phyloP scores from a whole-genome alignment of 2,797 vertebrate genomes.

The Apogon hyalosoma region DNA sequence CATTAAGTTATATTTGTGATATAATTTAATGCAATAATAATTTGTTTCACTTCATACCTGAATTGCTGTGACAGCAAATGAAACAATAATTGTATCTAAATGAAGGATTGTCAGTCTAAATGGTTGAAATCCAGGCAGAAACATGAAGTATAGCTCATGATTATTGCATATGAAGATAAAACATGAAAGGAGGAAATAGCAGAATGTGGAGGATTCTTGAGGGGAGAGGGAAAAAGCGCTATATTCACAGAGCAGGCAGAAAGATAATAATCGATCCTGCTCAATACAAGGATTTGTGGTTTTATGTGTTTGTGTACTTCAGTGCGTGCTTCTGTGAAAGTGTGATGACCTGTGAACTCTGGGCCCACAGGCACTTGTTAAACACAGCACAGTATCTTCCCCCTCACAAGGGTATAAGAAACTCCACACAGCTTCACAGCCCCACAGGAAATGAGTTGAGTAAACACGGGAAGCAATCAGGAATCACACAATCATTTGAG shows the following conservation, averaged over 20 bases:
- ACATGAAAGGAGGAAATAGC: background rate
- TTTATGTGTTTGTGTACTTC: constrained; percentile 15
- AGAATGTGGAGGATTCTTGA: constrained; percentile 33
- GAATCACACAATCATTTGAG: constrained; percentile 64
- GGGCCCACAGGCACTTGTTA: constrained; percentile 70
- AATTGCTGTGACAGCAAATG: background rate
- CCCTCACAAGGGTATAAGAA: constrained; percentile 38
- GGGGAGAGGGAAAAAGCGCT: background rate
- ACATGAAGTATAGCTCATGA: background rate
- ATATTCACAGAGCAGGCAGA: constrained; percentile 15
- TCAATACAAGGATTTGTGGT: constrained; percentile 38
- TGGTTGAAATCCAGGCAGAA: background rate
- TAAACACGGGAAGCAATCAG: constrained; percentile 79
- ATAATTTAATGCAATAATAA: background rate
- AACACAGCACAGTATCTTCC: constrained; percentile 62
- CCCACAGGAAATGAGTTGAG: constrained; percentile 65
- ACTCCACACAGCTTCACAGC: constrained; percentile 47
- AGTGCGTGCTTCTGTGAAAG: constrained; percentile 35
- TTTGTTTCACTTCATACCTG: constrained; percentile 1
- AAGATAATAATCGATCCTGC: constrained; percentile 48
- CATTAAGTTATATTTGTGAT: background rate
- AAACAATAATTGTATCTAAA: constrained; percentile 1
- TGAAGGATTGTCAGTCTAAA: background rate
- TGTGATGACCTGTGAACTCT: constrained; percentile 72
- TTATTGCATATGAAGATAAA: constrained; percentile 18